A percentile compares a stretch with the other conserved stretches of the same genome.
Conservation (phyloP, 2,113 vertebrate species). For the Tiliqua scincoides region DNA sequence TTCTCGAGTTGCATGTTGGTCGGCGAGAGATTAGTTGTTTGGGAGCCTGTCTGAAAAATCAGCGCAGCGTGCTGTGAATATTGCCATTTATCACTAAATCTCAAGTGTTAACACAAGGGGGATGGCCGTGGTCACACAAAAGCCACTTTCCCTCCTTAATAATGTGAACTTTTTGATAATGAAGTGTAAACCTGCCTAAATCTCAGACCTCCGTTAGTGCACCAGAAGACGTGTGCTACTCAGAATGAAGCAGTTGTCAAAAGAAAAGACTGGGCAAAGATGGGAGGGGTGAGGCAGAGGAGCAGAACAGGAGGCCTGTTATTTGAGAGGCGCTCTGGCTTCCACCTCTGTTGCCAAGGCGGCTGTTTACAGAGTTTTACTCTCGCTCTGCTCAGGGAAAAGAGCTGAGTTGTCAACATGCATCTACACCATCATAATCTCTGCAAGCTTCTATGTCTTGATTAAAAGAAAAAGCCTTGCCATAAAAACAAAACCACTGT, state of each 20-base stretch:
- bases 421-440: background rate
- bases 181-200: slow-evolving; percentile 43
- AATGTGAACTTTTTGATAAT: slow-evolving; percentile 27
- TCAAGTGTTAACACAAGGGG: slow-evolving; percentile 41
- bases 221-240: slow-evolving; percentile 15
- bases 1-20: slow-evolving; percentile 33
- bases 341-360: slow-evolving; percentile 23
- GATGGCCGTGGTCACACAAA: slow-evolving; percentile 31
- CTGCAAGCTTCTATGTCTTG: slow-evolving; percentile 16
- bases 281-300: background rate
- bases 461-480: slow-evolving; percentile 31
- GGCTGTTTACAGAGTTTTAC: slow-evolving; percentile 30
- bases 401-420: slow-evolving; percentile 43
- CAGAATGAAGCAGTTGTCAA: slow-evolving; percentile 45
- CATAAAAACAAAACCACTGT: slow-evolving; percentile 32
- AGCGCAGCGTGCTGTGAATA: slow-evolving; percentile 41
- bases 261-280: slow-evolving; percentile 30
- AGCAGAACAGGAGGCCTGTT: slow-evolving; percentile 28
- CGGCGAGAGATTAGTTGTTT: background rate
- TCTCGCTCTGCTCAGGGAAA: slow-evolving; percentile 33
- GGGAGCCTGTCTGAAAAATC: slow-evolving; percentile 24
- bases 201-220: slow-evolving; percentile 34
- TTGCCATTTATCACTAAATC: slow-evolving; percentile 41
- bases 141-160: slow-evolving; percentile 41
- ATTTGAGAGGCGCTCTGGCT: slow-evolving; percentile 36